These are phyloP conservation scores for Dryocosmus kuriphilus DNA, from an alignment of 2,888 invertebrate species.

Conservation along the genomic window DNA sequence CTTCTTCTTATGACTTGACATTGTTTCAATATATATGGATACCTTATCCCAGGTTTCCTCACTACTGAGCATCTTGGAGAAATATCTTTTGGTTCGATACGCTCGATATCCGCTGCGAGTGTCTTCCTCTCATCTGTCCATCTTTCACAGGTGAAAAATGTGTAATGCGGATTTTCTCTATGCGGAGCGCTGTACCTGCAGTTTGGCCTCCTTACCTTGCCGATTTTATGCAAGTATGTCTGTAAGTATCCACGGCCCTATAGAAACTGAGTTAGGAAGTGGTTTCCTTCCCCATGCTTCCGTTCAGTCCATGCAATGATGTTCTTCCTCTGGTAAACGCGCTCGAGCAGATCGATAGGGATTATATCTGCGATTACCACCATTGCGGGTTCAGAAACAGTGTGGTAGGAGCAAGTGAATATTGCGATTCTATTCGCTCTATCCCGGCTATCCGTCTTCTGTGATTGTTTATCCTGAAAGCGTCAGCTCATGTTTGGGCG, in stretches of 20 bases:
- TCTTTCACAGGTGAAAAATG: too few species aligned
- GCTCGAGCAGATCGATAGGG: slow-evolving; percentile 57
- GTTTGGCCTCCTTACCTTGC: slow-evolving; percentile 36
- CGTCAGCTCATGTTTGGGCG: slow-evolving; percentile 51
- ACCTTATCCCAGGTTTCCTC: too few species aligned
- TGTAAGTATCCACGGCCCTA: too few species aligned
- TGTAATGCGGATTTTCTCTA: not conserved
- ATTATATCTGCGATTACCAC: slow-evolving; percentile 53
- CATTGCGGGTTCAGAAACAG: slow-evolving; percentile 58
- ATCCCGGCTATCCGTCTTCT: slow-evolving; percentile 50
- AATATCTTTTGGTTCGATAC: too few species aligned
- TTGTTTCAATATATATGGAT: too few species aligned
- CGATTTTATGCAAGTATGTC: slow-evolving; percentile 51
- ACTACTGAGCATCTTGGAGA: too few species aligned
- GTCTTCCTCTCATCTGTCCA: too few species aligned
- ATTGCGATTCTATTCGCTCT: slow-evolving; percentile 47
- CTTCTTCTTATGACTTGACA: too few species aligned
- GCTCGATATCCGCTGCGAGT: too few species aligned
- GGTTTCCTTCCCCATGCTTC: too few species aligned
- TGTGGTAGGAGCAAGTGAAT: slow-evolving; percentile 56
- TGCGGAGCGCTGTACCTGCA: slow-evolving; percentile 46
- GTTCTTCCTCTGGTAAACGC: slow-evolving; percentile 42
- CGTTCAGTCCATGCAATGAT: too few species aligned
- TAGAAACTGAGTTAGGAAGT: too few species aligned
- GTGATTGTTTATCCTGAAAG: slow-evolving; percentile 47